Percentiles rank a stretch among this genome's conserved stretches.
Evolutionary conservation across 1,140 invertebrate genomes (phyloP).

Genomic region (Coenobita brevimanus): DNA sequence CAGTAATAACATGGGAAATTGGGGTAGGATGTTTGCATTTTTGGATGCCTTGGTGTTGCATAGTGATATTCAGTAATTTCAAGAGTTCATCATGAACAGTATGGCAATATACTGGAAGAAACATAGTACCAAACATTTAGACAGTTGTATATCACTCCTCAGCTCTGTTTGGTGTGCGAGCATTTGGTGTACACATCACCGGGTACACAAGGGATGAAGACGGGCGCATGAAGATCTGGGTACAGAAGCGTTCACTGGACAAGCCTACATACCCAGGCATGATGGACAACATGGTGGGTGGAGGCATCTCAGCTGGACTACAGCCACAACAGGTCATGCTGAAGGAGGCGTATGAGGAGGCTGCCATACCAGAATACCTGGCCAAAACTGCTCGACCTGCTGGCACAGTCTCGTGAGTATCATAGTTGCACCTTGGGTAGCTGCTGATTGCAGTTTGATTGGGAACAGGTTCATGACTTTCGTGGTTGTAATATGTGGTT

Average conservation of each 20-base stretch:
- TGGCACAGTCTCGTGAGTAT: constrained; percentile 85
- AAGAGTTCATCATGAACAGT: too few species aligned
- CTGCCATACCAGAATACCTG: constrained; percentile 84
- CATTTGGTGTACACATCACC: constrained; percentile 96
- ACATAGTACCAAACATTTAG: not conserved
- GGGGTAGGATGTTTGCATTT: too few species aligned
- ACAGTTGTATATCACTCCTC: constrained; percentile 37
- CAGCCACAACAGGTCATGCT: constrained; percentile 86
- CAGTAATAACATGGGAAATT: too few species aligned
- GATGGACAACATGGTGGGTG: constrained; percentile 93
- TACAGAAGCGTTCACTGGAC: constrained; percentile 89
- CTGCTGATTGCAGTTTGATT: too few species aligned
- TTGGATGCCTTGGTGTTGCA: too few species aligned
- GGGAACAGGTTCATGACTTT: too few species aligned
- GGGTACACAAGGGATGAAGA: constrained; percentile 90
- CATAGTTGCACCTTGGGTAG: not conserved
- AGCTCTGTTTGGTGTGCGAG: constrained; percentile 92
- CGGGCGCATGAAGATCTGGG: constrained; percentile 89
- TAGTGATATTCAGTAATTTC: too few species aligned
- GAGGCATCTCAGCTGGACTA: constrained; percentile 90
- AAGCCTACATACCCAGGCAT: constrained; percentile 97
- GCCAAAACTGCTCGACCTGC: constrained; percentile 84
- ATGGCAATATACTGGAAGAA: too few species aligned
- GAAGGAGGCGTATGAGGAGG: constrained; percentile 96
- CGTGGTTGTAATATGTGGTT: too few species aligned